Percentiles rank a stretch among this genome's conserved stretches.
phyloP scores from a whole-genome alignment of 2,113 vertebrate species.

The Calidris pygmaea region DNA sequence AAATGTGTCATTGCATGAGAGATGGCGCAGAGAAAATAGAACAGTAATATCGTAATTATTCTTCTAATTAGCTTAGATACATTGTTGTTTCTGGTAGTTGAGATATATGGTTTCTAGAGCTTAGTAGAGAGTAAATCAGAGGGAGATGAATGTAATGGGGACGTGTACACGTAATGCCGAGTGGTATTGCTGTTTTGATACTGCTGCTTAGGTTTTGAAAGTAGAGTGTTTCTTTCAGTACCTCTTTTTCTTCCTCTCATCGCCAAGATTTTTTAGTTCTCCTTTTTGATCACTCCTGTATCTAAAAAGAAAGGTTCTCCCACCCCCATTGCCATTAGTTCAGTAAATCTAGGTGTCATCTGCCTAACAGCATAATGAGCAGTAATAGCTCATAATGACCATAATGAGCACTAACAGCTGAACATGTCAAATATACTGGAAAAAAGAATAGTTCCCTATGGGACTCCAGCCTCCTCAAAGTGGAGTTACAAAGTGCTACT shows the following conservation, averaged over 20 bases:
- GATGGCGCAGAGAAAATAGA: neutral
- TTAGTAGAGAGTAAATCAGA: neutral
- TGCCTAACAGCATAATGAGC: constrained; percentile 62
- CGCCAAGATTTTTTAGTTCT: neutral
- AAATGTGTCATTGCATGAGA: neutral
- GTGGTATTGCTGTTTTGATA: neutral
- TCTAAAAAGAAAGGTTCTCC: constrained; percentile 25
- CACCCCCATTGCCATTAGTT: constrained; percentile 22
- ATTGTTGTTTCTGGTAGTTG: neutral
- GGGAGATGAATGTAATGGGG: neutral
- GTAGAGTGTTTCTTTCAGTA: neutral
- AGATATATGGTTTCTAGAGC: neutral
- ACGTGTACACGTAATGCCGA: accelerated
- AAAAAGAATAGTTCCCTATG: constrained; percentile 40
- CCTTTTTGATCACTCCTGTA: neutral
- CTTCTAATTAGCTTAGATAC: neutral
- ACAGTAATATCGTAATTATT: neutral
- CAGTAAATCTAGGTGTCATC: constrained; percentile 63
- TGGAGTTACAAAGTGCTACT: neutral
- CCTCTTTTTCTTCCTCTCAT: neutral
- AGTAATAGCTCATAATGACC: constrained; percentile 65
- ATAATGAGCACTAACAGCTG: constrained; percentile 66
- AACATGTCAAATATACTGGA: constrained; percentile 62
- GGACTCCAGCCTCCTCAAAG: constrained; percentile 27
- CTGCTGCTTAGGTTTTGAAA: neutral